Evolutionary conservation across 2,888 invertebrate species (phyloP).

Genomic region (Sphaeridia pumilis): DNA sequence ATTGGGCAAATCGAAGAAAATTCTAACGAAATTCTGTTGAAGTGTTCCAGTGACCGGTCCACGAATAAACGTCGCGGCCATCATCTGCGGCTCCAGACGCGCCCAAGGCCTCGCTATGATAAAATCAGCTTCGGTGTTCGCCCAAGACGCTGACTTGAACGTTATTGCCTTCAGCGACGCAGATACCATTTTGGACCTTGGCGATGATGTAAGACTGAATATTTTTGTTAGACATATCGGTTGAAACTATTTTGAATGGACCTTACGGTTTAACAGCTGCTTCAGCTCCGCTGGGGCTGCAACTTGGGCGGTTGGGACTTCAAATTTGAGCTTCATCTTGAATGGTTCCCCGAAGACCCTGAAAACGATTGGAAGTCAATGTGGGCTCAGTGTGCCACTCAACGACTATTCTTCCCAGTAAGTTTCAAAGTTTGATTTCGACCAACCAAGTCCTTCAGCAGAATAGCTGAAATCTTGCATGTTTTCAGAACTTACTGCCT

Average conservation of each 20-base stretch:
- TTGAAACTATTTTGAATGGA: background rate
- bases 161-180: background rate
- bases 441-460: too few relatives aligned
- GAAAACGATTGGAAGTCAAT: constrained; percentile 58
- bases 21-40: too few relatives aligned
- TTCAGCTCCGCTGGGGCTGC: constrained; percentile 2
- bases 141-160: background rate
- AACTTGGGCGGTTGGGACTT: constrained; percentile 6
- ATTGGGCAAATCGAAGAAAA: too few relatives aligned
- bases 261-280: background rate
- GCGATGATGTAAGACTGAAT: background rate
- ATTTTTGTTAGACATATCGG: background rate
- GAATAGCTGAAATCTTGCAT: background rate
- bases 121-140: background rate
- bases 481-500: background rate
- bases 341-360: constrained; percentile 7
- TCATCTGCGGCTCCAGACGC: background rate
- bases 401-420: constrained; percentile 85
- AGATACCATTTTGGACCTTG: background rate
- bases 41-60: too few relatives aligned
- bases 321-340: constrained; percentile 8
- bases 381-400: constrained; percentile 89
- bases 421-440: background rate
- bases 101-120: background rate
- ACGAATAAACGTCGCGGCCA: background rate